These are phyloP conservation scores for Myzus persicae DNA, from an alignment of 1,140 invertebrate species.

Conservation along the genomic window DNA sequence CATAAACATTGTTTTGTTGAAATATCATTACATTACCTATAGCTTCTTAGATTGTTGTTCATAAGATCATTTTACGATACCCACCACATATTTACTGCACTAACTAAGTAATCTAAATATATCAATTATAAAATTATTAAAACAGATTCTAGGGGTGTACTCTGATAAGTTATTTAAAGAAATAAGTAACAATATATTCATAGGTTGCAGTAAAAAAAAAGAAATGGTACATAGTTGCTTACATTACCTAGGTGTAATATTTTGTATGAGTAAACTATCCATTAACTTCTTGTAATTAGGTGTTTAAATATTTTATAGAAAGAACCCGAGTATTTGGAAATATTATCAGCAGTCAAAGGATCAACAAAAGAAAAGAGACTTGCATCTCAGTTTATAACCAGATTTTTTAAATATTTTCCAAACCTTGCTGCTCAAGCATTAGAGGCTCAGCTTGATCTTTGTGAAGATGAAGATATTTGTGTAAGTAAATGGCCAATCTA, in stretches of 20 bases:
- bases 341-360: constrained; percentile 85
- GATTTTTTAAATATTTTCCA: constrained; percentile 94
- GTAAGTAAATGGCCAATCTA: constrained; percentile 68
- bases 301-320: constrained; percentile 75
- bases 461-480: constrained; percentile 92
- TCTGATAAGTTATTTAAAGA: too few relatives aligned
- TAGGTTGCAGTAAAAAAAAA: too few relatives aligned
- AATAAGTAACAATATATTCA: too few relatives aligned
- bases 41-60: too few relatives aligned
- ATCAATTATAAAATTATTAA: too few relatives aligned
- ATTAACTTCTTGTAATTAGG: neutral
- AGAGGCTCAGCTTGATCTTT: constrained; percentile 91
- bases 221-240: neutral
- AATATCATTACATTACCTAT: too few relatives aligned
- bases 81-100: too few relatives aligned
- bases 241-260: neutral
- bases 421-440: constrained; percentile 83
- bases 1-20: too few relatives aligned
- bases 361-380: constrained; percentile 88
- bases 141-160: too few relatives aligned
- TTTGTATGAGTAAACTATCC: neutral
- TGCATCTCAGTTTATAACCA: constrained; percentile 92
- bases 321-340: constrained; percentile 86
- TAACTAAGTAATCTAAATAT: too few relatives aligned
- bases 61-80: too few relatives aligned